phyloP scores from a whole-genome alignment of 2,113 vertebrate species.

The Paracanthobrama guichenoti region DNA sequence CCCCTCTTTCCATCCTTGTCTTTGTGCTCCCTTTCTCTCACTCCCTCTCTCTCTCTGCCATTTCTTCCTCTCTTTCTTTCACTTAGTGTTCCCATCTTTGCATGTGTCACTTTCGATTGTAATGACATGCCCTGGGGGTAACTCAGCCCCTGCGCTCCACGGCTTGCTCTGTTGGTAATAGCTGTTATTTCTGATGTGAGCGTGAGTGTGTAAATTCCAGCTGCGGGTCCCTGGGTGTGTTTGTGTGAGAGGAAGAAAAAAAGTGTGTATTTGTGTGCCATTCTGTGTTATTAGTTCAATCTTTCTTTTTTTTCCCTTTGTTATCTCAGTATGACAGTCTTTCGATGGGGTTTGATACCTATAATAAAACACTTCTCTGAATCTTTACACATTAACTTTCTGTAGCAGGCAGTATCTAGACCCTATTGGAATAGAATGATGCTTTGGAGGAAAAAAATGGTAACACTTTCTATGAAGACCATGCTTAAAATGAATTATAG shows the following conservation, averaged over 20 bases:
- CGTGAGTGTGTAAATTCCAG: constrained; percentile 75
- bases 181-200: constrained; percentile 72
- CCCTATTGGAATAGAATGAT: background rate
- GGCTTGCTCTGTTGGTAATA: constrained; percentile 75
- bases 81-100: constrained; percentile 60
- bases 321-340: constrained; percentile 7
- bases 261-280: constrained; percentile 30
- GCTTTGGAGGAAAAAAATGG: background rate
- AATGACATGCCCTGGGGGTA: constrained; percentile 77
- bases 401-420: background rate
- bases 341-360: constrained; percentile 11
- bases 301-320: constrained; percentile 30
- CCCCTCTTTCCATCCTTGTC: constrained; percentile 64
- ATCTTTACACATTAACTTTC: background rate
- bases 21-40: constrained; percentile 52
- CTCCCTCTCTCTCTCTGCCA: constrained; percentile 14
- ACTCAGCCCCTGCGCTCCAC: constrained; percentile 70
- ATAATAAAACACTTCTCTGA: constrained; percentile 31
- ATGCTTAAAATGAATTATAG: too few species aligned
- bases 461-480: too few species aligned
- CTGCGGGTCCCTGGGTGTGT: constrained; percentile 42
- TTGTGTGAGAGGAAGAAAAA: constrained; percentile 13
- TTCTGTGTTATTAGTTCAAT: constrained; percentile 34
- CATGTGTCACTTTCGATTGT: constrained; percentile 80
- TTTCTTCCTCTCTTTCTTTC: constrained; percentile 46